Base-by-base conservation (phyloP, 2,113 vertebrate genomes). In the Myrmecobius fasciatus region DNA sequence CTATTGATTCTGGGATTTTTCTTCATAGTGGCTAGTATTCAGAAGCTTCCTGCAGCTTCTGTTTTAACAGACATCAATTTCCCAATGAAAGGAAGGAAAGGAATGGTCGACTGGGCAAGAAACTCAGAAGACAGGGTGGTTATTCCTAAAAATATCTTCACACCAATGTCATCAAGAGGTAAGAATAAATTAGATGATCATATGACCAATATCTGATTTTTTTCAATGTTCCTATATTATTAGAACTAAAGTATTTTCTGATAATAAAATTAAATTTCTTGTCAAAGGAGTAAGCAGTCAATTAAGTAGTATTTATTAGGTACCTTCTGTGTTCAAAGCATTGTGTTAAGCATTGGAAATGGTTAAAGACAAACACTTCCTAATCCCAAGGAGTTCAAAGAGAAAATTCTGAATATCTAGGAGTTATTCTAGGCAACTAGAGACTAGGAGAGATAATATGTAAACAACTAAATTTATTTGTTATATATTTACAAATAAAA, bases 51-150 rank as follows among this genome's bases (percentile, higher is more conserved):
- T 47, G 99, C 99, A 46, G 99, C 99, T 91, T 99, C 99, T 46
- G 99, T 99, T 97, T 99, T 99, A 99, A 99, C 99, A 2, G 99
- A 99, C 98, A 99, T 99, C 98, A 99, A 99, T 98, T 99, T 99
- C 97, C 99, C 99, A 31, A 99, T 99, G 99, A 99, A 99, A 98
- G 99, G 99, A 97, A 99, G 99, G 96, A 99, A 99, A 98, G 99
- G 99, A 96, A 99, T 99, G 99, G 99, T 99, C 91, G 99, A 99
- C 96, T 99, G 99, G 99, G 99, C 99, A 98, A 98, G 99, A 93
- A 99, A 99, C 97, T 99, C 99, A 22, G 99, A 99, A 98, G 99
- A 99, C 96, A 99, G 99, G 95, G 99, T 99, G 92, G 99, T 99
- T 92, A 99, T 99, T 98, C 99, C 99, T 91, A 99, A 99, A 99